These are phyloP conservation scores for Lasioglossum baleicum DNA, from an alignment of 1,140 invertebrate species.

Conservation along the genomic window DNA sequence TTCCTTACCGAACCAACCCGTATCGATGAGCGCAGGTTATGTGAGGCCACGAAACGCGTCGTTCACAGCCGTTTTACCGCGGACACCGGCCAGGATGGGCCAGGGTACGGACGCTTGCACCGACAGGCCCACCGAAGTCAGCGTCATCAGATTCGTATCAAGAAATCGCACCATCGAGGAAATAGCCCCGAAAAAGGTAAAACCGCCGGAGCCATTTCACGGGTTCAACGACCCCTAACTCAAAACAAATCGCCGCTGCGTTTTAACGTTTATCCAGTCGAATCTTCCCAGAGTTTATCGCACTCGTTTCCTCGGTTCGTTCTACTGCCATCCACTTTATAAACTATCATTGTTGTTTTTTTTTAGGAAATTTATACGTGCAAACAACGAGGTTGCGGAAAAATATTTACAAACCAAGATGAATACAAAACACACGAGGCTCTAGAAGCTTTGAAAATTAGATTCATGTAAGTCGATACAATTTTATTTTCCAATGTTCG, in stretches of 20 bases:
- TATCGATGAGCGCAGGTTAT: conserved; percentile 62
- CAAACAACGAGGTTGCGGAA: conserved; percentile 76
- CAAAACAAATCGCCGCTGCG: conserved; percentile 72
- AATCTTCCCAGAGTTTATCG: background rate
- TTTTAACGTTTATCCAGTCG: background rate
- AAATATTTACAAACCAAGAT: conserved; percentile 77
- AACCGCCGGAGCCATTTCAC: conserved; percentile 47
- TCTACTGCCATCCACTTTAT: background rate
- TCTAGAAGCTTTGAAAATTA: conserved; percentile 75
- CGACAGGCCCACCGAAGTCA: conserved; percentile 76
- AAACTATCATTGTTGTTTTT: conserved; percentile 14
- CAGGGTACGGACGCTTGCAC: conserved; percentile 77
- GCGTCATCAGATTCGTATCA: conserved; percentile 78
- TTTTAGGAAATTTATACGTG: conserved; percentile 77
- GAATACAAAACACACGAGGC: conserved; percentile 77
- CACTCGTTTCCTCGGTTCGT: background rate
- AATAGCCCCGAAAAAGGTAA: conserved; percentile 79
- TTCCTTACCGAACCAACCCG: conserved; percentile 37
- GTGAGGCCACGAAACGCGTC: conserved; percentile 46
- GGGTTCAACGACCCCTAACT: conserved; percentile 76
- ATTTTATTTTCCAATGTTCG: background rate
- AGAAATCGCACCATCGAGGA: conserved; percentile 78
- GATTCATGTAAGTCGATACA: conserved; percentile 71
- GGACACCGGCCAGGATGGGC: conserved; percentile 68
- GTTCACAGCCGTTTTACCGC: conserved; percentile 20